These are phyloP conservation scores for Mesochorus sp. DNA, from an alignment of 2,888 invertebrate species.

Conservation along the genomic window DNA sequence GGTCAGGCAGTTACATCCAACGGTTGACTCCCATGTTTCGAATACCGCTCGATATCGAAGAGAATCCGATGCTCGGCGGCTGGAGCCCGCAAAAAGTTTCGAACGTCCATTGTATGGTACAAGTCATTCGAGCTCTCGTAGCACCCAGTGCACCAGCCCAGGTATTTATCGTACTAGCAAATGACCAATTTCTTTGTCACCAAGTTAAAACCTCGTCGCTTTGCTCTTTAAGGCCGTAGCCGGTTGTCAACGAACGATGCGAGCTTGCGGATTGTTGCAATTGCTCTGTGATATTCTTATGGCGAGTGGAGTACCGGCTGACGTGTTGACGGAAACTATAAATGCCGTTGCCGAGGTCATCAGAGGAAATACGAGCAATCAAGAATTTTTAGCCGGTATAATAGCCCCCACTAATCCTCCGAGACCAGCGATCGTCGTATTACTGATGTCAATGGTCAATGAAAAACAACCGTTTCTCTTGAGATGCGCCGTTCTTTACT, in stretches of 20 bases:
- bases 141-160: slow-evolving; percentile 96
- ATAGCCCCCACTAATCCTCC: slow-evolving; percentile 97
- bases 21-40: slow-evolving; percentile 94
- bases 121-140: slow-evolving; percentile 94
- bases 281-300: slow-evolving; percentile 95
- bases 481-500: slow-evolving; percentile 97
- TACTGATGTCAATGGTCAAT: slow-evolving; percentile 99
- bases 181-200: neutral
- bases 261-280: slow-evolving; percentile 91
- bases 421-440: slow-evolving; percentile 95
- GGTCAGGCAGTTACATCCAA: slow-evolving; percentile 92
- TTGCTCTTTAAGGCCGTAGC: slow-evolving; percentile 70
- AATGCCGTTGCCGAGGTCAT: slow-evolving; percentile 97
- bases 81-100: slow-evolving; percentile 98
- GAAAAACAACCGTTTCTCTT: slow-evolving; percentile 96
- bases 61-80: slow-evolving; percentile 84
- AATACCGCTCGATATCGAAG: slow-evolving; percentile 88
- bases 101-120: slow-evolving; percentile 95
- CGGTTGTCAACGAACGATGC: slow-evolving; percentile 94
- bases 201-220: neutral
- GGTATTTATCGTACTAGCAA: slow-evolving; percentile 84
- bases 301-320: slow-evolving; percentile 98
- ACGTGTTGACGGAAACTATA: slow-evolving; percentile 97
- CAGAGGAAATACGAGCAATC: slow-evolving; percentile 94
- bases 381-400: slow-evolving; percentile 94